Evolutionary conservation across 2,888 invertebrate genomes (phyloP), one percentile per base, ranked within the genome.

Genomic region (Drosophila pseudotalamancana): DNA sequence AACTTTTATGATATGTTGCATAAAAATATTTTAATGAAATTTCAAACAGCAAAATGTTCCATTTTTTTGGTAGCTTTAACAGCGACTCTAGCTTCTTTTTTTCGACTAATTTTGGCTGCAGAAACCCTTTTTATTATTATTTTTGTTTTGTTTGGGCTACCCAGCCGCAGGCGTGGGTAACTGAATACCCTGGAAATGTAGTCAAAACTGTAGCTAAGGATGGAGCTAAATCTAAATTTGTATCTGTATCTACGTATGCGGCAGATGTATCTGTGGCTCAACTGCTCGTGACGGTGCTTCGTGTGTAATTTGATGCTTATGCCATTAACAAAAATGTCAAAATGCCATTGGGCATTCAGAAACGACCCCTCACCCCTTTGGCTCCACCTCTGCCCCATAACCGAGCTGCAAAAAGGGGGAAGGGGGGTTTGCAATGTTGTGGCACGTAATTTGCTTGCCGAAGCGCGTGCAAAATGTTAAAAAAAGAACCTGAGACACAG

Each of bases 251-350:
- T 53, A 16, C 29, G 27, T 6, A 6, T 40, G 25, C 11, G 29
- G 21, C 23, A 25, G 4, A n/a, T 40, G 34, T 43, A 46, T 18
- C 12, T 48, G 50, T 42, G 37, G 46, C 50, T 34, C 19, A 49
- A 25, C 6, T 25, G 11, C 29, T 55, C 37, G 34, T 45, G 43
- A 48, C 50, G 37, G 46, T 48, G 29, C 8, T 14, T 57, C 55
- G 71, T 67, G 62, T 78, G 83, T 83, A 84, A 84, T 86, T 86
- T 86, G 84, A 84, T 86, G 81, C 78, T 78, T 76, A 68, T 72
- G 71, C 84, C 81, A 86, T 86, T 84, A 84, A 81, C 77, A 77
- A 86, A 84, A 83, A 86, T 84, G 81, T 86, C 84, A 86, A 81
- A 84, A 84, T 83, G 84, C 83, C 81, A 68, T 69, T 77, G 83